These are phyloP conservation scores for Tetramorium simillimum DNA, from an alignment of 1,140 invertebrate genomes.

Conservation along the genomic window DNA sequence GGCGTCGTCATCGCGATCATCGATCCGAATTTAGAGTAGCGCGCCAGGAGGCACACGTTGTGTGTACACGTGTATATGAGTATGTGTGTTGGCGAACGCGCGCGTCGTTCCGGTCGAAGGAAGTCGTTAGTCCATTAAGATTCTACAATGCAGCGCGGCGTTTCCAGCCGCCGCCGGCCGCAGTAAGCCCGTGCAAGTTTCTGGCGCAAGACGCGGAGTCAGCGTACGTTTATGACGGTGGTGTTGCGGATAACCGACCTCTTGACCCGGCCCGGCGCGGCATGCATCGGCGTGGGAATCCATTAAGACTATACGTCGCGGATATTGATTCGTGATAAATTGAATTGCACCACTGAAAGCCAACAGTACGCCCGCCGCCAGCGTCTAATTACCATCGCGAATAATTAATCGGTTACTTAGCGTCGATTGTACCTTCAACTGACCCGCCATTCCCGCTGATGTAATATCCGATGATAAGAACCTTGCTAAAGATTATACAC, in stretches of 20 bases:
- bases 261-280: conserved; percentile 5
- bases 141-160: conserved; percentile 37
- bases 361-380: background rate
- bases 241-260: conserved; percentile 50
- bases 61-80: background rate
- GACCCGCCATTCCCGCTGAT: background rate
- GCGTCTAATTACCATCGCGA: conserved; percentile 41
- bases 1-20: conserved; percentile 13
- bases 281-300: conserved; percentile 27
- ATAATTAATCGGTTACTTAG: conserved; percentile 53
- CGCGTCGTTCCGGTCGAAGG: conserved; percentile 19
- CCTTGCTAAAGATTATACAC: background rate
- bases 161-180: conserved; percentile 30
- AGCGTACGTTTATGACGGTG: conserved; percentile 58
- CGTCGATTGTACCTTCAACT: conserved; percentile 20
- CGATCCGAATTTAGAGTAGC: conserved; percentile 39
- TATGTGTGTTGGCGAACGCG: background rate
- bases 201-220: conserved; percentile 47
- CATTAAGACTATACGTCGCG: conserved; percentile 44
- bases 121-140: conserved; percentile 56
- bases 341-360: conserved; percentile 39
- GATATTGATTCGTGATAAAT: conserved; percentile 55
- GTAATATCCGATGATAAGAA: background rate
- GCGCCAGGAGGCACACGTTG: too few species aligned
- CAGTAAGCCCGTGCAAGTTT: conserved; percentile 48